Evolutionary conservation across 2,113 vertebrate genomes (phyloP), one percentile per base, ranked within the genome.

Genomic region (Erythrocercus mccallii): DNA sequence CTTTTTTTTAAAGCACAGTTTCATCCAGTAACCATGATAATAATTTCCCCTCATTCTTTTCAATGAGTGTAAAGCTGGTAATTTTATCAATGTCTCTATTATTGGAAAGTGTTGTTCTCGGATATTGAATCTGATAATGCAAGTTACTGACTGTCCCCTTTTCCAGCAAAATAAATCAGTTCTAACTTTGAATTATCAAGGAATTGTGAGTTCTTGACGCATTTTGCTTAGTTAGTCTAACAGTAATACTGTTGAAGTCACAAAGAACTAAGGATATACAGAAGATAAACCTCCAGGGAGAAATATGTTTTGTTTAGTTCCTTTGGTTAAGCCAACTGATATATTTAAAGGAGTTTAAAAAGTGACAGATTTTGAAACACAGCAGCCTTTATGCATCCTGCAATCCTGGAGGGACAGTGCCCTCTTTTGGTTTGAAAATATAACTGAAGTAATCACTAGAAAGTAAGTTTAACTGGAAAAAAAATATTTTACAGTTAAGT

Each of bases 381-480:
- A 10, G 37, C n/a, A n/a, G 19, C 31, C 1, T 9, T n/a, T 56
- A 14, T 23, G 19, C 42, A 9, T 33, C 17, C 68, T 68, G 78
- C 77, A 71, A n/a, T 37, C 28, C 19, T 88, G 31, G 76, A 33
- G 47, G 74, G 53, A 90, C 21, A 93, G 58, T 74, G 96, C 95
- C 97, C 96, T 96, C 97, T 98, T 51, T 60, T 94, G 97, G 90
- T 74, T 40, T 54, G 15, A 81, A 47, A 37, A 48, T 66, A 17
- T 21, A 91, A 35, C n/a, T 38, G 45, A 58, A 50, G 15, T 51
- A 38, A 22, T 71, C 10, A 28, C 31, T 47, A 7, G 58, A 69
- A 78, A 56, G 10, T 17, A 64, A 45, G 14, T 57, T 77, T 22
- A 47, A 38, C 40, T 48, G 47, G 5, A 73, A 85, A 76, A 44